phyloP scores from a whole-genome alignment of 2,113 vertebrate species.

The Epinephelus lanceolatus region DNA sequence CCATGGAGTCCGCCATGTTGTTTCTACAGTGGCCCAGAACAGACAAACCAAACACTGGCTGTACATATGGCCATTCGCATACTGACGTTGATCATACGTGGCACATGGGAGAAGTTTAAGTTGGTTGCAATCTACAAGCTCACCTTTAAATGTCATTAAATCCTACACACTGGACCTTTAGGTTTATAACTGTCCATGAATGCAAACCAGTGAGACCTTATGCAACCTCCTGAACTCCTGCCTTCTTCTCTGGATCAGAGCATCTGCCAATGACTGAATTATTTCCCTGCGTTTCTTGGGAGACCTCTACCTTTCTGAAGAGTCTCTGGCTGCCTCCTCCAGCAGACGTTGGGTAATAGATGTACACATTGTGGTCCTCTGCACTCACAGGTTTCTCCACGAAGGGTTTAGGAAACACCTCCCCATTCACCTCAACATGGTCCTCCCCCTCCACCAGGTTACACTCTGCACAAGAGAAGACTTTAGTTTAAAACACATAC shows the following conservation, averaged over 20 bases:
- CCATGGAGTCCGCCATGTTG: too few relatives aligned
- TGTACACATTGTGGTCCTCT: constrained; percentile 98
- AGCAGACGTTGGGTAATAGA: constrained; percentile 97
- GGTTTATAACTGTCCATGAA: background rate
- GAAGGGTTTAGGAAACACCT: constrained; percentile 96
- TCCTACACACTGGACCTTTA: too few relatives aligned
- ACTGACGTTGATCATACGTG: too few relatives aligned
- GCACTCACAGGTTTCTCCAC: constrained; percentile 98
- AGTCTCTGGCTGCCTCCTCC: constrained; percentile 97
- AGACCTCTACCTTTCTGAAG: constrained; percentile 91
- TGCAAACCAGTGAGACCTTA: background rate
- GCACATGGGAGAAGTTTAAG: too few relatives aligned
- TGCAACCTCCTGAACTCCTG: background rate
- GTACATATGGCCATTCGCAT: too few relatives aligned
- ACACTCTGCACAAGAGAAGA: constrained; percentile 85
- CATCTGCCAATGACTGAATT: background rate
- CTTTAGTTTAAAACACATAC: background rate
- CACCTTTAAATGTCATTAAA: too few relatives aligned
- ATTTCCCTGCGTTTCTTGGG: too few relatives aligned
- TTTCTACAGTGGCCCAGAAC: too few relatives aligned
- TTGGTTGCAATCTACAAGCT: too few relatives aligned
- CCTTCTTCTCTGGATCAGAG: background rate
- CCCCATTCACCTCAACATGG: constrained; percentile 96
- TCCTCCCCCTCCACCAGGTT: constrained; percentile 95
- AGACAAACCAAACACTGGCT: too few relatives aligned